Evolutionary conservation across 2,888 invertebrate genomes (phyloP).

Genomic region (Gandaritis pyraliata): DNA sequence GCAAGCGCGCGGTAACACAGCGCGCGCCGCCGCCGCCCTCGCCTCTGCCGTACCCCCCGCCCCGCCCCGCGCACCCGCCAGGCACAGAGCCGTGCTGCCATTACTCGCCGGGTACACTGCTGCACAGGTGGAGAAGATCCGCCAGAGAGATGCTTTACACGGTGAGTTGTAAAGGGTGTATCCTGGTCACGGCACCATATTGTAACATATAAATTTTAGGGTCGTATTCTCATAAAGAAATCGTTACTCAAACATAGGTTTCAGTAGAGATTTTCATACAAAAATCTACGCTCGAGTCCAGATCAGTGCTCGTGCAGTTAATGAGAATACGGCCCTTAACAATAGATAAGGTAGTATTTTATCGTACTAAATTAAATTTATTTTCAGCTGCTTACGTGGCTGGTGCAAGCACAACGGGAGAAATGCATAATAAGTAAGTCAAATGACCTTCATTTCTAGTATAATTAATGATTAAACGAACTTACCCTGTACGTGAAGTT

Average conservation of each 20-base stretch:
- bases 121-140: constrained; percentile 64
- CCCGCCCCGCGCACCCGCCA: constrained; percentile 31
- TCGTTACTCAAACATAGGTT: too few relatives aligned
- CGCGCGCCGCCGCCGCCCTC: constrained; percentile 41
- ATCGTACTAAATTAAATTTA: constrained; percentile 2
- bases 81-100: constrained; percentile 56
- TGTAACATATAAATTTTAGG: too few relatives aligned
- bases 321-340: too few relatives aligned
- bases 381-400: constrained; percentile 68
- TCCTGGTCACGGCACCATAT: not conserved
- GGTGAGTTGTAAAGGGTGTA: constrained; percentile 51
- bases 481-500: too few relatives aligned
- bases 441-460: too few relatives aligned
- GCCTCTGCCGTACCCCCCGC: constrained; percentile 36
- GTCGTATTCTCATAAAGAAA: too few relatives aligned
- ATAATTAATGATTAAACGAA: too few relatives aligned
- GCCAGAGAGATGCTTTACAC: constrained; percentile 64
- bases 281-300: too few relatives aligned
- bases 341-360: too few relatives aligned
- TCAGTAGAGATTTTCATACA: too few relatives aligned
- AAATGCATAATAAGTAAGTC: constrained; percentile 69
- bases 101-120: constrained; percentile 60
- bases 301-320: too few relatives aligned
- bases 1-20: constrained; percentile 45
- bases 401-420: constrained; percentile 60